Evolutionary conservation across 1,140 invertebrate species (phyloP), one percentile per base, ranked within the genome.

Genomic region (Charaxes varanes): DNA sequence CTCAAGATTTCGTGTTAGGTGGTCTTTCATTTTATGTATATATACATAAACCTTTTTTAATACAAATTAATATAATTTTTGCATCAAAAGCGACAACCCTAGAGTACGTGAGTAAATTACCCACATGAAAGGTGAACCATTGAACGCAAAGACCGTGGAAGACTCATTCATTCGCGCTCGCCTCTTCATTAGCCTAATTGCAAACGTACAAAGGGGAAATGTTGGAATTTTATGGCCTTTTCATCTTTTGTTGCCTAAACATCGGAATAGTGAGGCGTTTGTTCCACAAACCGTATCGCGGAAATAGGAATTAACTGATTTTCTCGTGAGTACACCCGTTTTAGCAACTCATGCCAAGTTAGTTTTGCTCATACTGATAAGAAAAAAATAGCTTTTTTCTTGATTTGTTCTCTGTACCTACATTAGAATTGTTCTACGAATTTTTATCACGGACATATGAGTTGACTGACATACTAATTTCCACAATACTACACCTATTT

Each of bases 161-260:
- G 52, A 64, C 56, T 51, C 53, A 77, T 78, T 77, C 73, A 81
- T 72, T 71, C 63, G 52, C 62, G 55, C 53, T 48, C 49, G 55
- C 60, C 59, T 62, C 73, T 81, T 81, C 77, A 81, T 79, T 81
- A 78, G 70, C 62, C 73, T 81, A 81, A 81, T 81, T 78, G 73
- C 72, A 31, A 40, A 54, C 48, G 37, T 47, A 77, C 73, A 78
- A 78, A 77, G 63, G 67, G 66, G 62, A 63, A 79, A 78, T 66
- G 62, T 67, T 60, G 62, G 64, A 80, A 71, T 81, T 77, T 78
- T 78, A 74, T 72, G 63, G 71, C 60, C 37, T 74, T 70, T 74
- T 74, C 77, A 71, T 78, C 70, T 77, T 73, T 77, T 74, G 73
- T 74, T 68, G 48, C 37, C 59, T 61, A 67, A 76, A 72, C 69